Percentiles rank a stretch among this genome's conserved stretches.
These are phyloP conservation scores for Napeogenes inachia DNA, from an alignment of 2,888 invertebrate species.

Conservation along the genomic window DNA sequence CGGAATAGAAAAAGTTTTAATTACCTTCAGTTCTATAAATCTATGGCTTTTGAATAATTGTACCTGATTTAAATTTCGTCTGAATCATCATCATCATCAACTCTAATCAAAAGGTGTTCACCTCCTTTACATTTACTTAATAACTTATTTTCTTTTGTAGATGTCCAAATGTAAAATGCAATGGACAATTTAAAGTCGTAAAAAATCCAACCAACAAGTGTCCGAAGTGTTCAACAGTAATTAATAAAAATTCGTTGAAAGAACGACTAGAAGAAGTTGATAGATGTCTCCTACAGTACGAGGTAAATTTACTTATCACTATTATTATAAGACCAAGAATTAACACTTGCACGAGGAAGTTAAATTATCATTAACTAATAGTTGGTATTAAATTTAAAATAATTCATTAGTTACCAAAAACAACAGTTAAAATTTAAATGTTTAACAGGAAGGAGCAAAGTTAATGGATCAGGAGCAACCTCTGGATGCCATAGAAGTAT, in stretches of 20 bases:
- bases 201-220: slow-evolving; percentile 49
- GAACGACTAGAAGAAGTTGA: slow-evolving; percentile 48
- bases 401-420: background rate
- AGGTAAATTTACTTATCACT: slow-evolving; percentile 39
- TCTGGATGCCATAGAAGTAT: slow-evolving; percentile 71
- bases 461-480: slow-evolving; percentile 75
- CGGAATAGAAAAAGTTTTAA: no score
- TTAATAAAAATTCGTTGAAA: slow-evolving; percentile 49
- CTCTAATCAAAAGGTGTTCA: no score
- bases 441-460: slow-evolving; percentile 53
- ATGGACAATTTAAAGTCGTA: slow-evolving; percentile 47
- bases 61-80: no score
- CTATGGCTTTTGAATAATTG: no score
- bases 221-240: slow-evolving; percentile 45
- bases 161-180: slow-evolving; percentile 55
- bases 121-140: background rate
- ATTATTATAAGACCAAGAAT: no score
- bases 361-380: no score
- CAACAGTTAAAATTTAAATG: background rate
- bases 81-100: no score
- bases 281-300: slow-evolving; percentile 49
- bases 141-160: slow-evolving; percentile 36
- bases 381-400: background rate
- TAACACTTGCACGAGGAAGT: no score
- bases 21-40: no score